A percentile compares a stretch with the other conserved stretches of the same genome.
Conservation (phyloP, 1,140 invertebrate genomes). For the Danaus plexippus region DNA sequence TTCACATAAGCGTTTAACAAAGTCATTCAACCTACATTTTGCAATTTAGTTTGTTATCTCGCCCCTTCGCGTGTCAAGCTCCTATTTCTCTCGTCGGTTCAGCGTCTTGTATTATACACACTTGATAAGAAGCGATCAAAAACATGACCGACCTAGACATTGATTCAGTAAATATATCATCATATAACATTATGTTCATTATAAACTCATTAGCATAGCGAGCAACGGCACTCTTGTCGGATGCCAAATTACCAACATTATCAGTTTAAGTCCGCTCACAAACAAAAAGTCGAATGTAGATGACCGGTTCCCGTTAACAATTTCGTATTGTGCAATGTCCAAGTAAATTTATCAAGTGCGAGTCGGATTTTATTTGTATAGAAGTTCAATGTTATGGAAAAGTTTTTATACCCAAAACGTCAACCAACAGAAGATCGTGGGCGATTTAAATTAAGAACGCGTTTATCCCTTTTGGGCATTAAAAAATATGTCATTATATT, state of each 20-base stretch:
- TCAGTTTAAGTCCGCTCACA: constrained; percentile 65
- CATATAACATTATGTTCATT: constrained; percentile 60
- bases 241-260: constrained; percentile 70
- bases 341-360: constrained; percentile 38
- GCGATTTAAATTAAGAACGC: no score
- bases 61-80: not conserved
- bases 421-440: no score
- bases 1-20: constrained; percentile 21
- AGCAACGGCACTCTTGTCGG: constrained; percentile 60
- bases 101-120: not conserved
- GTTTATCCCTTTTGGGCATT: no score
- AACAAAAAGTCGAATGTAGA: constrained; percentile 68
- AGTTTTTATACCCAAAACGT: no score
- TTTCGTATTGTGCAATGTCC: constrained; percentile 69
- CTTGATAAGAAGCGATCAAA: constrained; percentile 10
- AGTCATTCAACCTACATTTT: constrained; percentile 33
- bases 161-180: constrained; percentile 66
- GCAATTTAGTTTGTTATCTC: constrained; percentile 14
- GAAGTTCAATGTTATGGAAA: no score
- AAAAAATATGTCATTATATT: no score
- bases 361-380: no score
- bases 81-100: constrained; percentile 1
- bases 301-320: constrained; percentile 67
- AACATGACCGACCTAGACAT: constrained; percentile 59
- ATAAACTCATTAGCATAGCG: constrained; percentile 69